These are phyloP conservation scores for Ammodytes marinus DNA, from an alignment of 2,113 vertebrate species.

Conservation along the genomic window DNA sequence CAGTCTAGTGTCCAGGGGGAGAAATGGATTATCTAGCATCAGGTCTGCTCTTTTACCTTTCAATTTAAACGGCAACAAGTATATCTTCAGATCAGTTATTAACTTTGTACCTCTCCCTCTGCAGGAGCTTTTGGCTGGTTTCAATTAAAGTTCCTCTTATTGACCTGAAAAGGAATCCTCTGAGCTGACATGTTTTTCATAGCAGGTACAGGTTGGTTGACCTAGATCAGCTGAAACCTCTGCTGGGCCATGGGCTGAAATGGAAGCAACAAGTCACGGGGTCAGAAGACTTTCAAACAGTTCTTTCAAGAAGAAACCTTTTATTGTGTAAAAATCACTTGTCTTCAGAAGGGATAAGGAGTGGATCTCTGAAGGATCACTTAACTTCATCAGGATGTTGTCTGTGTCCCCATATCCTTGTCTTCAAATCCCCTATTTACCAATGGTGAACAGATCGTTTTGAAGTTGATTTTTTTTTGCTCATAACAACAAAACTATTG, in stretches of 20 bases:
- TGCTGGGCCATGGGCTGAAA: slow-evolving; percentile 1
- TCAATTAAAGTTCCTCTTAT: slow-evolving; percentile 70
- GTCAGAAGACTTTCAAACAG: neutral
- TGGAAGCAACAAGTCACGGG: neutral
- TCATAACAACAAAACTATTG: neutral
- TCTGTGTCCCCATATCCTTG: slow-evolving; percentile 11
- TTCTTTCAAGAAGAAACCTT: neutral
- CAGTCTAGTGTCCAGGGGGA: slow-evolving; percentile 50
- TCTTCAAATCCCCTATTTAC: slow-evolving; percentile 11
- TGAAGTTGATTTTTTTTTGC: slow-evolving; percentile 6
- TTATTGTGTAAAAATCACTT: neutral
- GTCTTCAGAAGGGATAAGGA: neutral
- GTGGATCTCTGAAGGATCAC: slow-evolving; percentile 6
- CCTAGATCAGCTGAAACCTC: slow-evolving; percentile 39
- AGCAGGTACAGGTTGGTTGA: slow-evolving; percentile 27
- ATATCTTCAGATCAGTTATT: slow-evolving; percentile 79
- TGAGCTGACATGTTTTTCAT: slow-evolving; percentile 42
- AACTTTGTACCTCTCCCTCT: slow-evolving; percentile 51
- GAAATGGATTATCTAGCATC: slow-evolving; percentile 71
- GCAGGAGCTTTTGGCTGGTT: slow-evolving; percentile 59
- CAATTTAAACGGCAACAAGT: slow-evolving; percentile 73
- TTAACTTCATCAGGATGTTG: slow-evolving; percentile 32
- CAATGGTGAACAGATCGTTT: slow-evolving; percentile 8
- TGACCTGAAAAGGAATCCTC: slow-evolving; percentile 61
- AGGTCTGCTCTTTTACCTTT: slow-evolving; percentile 55